Base-by-base conservation (phyloP, 2,888 invertebrate genomes). In the Drosophila falleni region DNA sequence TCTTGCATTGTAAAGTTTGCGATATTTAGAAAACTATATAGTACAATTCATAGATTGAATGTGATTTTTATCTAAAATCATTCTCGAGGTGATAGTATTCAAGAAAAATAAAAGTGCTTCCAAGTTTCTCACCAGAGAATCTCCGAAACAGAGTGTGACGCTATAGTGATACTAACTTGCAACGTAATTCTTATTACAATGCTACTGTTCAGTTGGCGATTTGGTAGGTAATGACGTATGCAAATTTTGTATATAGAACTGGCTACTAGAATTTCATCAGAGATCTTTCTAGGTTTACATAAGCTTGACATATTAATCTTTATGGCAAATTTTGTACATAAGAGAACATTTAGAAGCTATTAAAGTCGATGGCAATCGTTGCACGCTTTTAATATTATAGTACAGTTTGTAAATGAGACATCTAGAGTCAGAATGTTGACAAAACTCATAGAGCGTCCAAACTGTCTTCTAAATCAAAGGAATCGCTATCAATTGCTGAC, bases 401-500 rank as follows among this genome's bases (percentile, higher is more conserved):
- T 33, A 44, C 1, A 15, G 13, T 19, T 47, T n/a, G 23, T 37
- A 10, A 10, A 31, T 42, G 49, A 26, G 15, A 15, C 39, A 19
- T 3, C 41, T 15, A 13, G 2, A 19, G 10, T n/a, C 6, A 56
- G 56, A 67, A 83, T 85, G 83, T 50, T 76, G 0, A 0, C 1
- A 0, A 70, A 60, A 29, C 23, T 78, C 0, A n/a, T 86, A 5
- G 33, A 68, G 15, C 51, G 67, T 15, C 73, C 89, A 0, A 60
- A 69, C 10, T 79, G 77, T 35, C 41, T 85, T 33, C 65, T 89
- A 6, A 87, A 73, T 58, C 61, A 29, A 6, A 66, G 77, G 4
- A 81, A 77, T 58, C 86, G 89, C n/a, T 67, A 71, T 50, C 90
- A 90, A 60, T 55, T 90, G 0, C 55, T 87, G 0, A 80, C 86